These are phyloP conservation scores for Thrips palmi DNA, from an alignment of 1,140 invertebrate genomes.

Conservation along the genomic window DNA sequence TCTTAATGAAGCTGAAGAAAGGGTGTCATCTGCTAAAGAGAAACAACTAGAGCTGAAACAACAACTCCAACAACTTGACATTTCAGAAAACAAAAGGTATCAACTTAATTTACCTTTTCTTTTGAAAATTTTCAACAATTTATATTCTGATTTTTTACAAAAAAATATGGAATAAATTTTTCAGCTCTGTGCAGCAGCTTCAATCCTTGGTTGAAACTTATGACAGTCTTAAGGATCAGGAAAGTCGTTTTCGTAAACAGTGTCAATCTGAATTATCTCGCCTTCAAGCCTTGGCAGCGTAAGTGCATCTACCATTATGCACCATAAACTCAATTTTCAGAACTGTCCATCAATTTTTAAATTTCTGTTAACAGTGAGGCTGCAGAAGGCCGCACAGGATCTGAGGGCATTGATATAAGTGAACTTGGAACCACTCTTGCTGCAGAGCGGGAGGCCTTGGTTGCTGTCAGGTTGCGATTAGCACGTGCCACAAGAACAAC, in stretches of 20 bases:
- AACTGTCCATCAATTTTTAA: conserved; percentile 2
- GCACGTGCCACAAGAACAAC: conserved; percentile 72
- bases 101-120: conserved; percentile 3
- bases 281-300: conserved; percentile 37
- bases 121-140: background rate
- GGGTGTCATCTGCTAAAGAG: background rate
- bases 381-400: conserved; percentile 24
- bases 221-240: conserved; percentile 53
- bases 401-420: conserved; percentile 26
- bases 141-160: background rate
- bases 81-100: conserved; percentile 18
- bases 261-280: conserved; percentile 44
- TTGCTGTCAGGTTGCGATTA: conserved; percentile 36
- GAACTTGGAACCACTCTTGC: too few relatives aligned
- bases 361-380: conserved; percentile 27
- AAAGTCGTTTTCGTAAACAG: conserved; percentile 51
- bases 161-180: conserved; percentile 13
- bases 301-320: too few relatives aligned
- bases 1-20: conserved; percentile 11
- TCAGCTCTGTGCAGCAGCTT: conserved; percentile 38
- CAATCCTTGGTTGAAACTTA: conserved; percentile 45
- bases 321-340: conserved; percentile 10
- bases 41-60: conserved; percentile 8
- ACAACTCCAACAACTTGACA: conserved; percentile 11
- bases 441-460: conserved; percentile 20